Evolutionary conservation across 2,888 invertebrate species (phyloP).

Genomic region (Eupeodes latifasciatus): DNA sequence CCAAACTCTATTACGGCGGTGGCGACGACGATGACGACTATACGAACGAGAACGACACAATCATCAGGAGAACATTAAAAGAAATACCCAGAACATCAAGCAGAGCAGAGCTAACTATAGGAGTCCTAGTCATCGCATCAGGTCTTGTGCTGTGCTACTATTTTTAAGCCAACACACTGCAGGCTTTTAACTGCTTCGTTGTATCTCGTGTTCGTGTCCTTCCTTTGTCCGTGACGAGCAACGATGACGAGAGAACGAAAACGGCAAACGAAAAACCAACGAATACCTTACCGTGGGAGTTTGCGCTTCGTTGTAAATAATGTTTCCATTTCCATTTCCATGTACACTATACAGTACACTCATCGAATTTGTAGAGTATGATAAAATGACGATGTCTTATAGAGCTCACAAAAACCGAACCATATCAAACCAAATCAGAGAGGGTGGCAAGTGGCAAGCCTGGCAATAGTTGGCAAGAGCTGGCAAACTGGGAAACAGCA

Average conservation of each 20-base stretch:
- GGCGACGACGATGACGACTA: background rate
- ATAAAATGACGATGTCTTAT: slow-evolving; percentile 16
- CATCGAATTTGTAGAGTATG: slow-evolving; percentile 37
- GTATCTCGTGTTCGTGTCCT: slow-evolving; percentile 57
- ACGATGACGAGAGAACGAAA: slow-evolving; percentile 21
- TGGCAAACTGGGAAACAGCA: slow-evolving; percentile 13
- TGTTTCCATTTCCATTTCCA: slow-evolving; percentile 21
- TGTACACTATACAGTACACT: slow-evolving; percentile 53
- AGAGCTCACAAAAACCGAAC: slow-evolving; percentile 1
- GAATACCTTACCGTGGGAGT: slow-evolving; percentile 20
- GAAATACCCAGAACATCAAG: background rate
- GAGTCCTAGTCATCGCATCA: background rate
- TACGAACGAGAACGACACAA: too few relatives aligned
- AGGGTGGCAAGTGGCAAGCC: slow-evolving; percentile 16
- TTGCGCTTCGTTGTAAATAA: slow-evolving; percentile 56
- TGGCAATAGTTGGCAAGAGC: background rate
- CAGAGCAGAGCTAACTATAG: background rate
- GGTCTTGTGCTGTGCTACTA: slow-evolving; percentile 28
- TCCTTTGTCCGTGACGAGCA: slow-evolving; percentile 64
- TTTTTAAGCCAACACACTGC: slow-evolving; percentile 46
- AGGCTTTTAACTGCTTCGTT: slow-evolving; percentile 30
- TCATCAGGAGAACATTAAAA: too few relatives aligned
- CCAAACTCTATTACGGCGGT: slow-evolving; percentile 28
- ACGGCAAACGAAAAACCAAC: slow-evolving; percentile 21
- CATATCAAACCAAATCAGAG: slow-evolving; percentile 14